Evolutionary conservation across 1,140 invertebrate genomes (phyloP).

Genomic region (Thrips palmi): DNA sequence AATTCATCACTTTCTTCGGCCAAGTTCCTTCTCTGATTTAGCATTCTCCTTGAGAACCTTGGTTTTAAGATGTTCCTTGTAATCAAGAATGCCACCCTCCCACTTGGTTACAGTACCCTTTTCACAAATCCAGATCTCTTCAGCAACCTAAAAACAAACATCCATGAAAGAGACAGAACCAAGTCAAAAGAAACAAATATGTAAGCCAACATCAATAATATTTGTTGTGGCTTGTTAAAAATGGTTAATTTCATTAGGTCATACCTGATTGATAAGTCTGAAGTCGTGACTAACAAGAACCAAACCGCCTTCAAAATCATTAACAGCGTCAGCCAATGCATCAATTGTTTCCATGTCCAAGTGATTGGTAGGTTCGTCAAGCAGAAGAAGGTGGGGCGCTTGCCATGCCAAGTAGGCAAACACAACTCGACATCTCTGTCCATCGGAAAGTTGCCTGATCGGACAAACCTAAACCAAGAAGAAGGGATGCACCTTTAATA

Average conservation of each 20-base stretch:
- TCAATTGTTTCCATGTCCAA: slow-evolving; percentile 99
- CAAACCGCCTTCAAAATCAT: slow-evolving; percentile 95
- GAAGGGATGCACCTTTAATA: not conserved
- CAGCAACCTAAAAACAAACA: slow-evolving; percentile 65
- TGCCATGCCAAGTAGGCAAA: slow-evolving; percentile 96
- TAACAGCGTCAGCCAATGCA: slow-evolving; percentile 91
- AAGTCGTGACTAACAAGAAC: slow-evolving; percentile 96
- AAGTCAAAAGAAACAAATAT: not conserved
- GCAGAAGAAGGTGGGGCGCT: slow-evolving; percentile 76
- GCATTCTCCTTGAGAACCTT: slow-evolving; percentile 54
- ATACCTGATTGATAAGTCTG: slow-evolving; percentile 91
- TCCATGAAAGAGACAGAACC: slow-evolving; percentile 12
- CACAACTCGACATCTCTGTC: slow-evolving; percentile 93
- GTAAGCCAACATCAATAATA: not conserved
- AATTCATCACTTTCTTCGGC: no score
- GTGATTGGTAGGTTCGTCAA: slow-evolving; percentile 99
- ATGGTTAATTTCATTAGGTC: slow-evolving; percentile 11
- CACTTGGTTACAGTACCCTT: slow-evolving; percentile 92
- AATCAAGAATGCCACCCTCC: slow-evolving; percentile 86
- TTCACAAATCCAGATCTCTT: slow-evolving; percentile 99
- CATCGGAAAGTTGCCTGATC: slow-evolving; percentile 93
- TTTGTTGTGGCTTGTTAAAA: slow-evolving; percentile 1
- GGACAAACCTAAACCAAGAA: slow-evolving; percentile 64
- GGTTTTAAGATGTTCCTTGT: slow-evolving; percentile 84
- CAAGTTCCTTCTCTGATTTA: no score